Base-by-base conservation (phyloP, 2,113 vertebrate genomes). In the Podarcis cretensis region DNA sequence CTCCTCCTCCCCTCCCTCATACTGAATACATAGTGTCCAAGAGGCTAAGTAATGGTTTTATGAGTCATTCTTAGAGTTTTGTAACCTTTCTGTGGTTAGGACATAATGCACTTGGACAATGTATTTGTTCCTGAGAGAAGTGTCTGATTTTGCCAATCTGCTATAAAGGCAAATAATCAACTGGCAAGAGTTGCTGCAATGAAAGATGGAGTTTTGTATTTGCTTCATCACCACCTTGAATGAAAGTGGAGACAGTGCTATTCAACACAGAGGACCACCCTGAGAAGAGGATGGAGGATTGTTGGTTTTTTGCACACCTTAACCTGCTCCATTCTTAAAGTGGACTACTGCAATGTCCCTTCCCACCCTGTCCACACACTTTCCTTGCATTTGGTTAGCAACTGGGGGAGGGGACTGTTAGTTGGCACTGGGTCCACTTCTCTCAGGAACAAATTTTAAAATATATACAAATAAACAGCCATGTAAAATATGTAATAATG, bases 1-100 rank as follows among this genome's bases (percentile, higher is more conserved):
- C 57, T 89, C 57, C 84, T 89, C 87, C 84, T 89, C 88, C 91
- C 59, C 1, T 90, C 91, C 59, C 1, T 90, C 91, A 40, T 30
- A 81, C 87, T 76, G 89, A 91, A 92, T 92, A 92, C 91, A 77
- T 88, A 77, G 77, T 91, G 78, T 81, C 87, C 90, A 83, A 82
- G 82, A 40, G 86, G 85, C 69, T 84, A 54, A 81, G 1, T 92
- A 90, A 95, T 91, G 78, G 87, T 32, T 86, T 92, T 59, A 32
- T 91, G 93, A 94, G 87, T 95, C 93, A 90, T 57, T 69, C 80
- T 32, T 85, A 77, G 81, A 68, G 30, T 69, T 87, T 85, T 89
- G 92, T 54, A 93, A 73, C 86, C 85, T 0, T 81, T 71, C 78
- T 13, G 2, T 77, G 68, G 68, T 81, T 71, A 48, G 66, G 20